phyloP scores from a whole-genome alignment of 37 sponge, comb jelly and placozoan species.

The Haliclona indistincta region DNA sequence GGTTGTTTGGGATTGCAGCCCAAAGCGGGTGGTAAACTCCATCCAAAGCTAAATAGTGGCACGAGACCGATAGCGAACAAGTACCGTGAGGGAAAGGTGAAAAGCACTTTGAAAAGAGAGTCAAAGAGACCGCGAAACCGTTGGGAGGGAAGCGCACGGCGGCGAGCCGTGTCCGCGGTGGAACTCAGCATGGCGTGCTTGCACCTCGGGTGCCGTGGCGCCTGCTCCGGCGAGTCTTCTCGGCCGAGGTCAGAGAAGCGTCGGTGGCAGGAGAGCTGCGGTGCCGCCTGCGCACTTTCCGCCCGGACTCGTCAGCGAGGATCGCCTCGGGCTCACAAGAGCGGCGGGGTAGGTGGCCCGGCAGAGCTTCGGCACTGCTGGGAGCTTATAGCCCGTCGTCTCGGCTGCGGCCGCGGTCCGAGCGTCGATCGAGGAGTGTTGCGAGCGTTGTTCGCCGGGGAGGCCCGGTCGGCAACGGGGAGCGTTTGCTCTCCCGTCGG shows the following conservation, averaged over 20 bases:
- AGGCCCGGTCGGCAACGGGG: conserved; percentile 3
- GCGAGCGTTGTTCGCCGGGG: conserved; percentile 10
- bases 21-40: conserved; percentile 85
- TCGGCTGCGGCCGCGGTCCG: too few species aligned
- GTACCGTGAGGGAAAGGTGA: background rate
- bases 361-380: background rate
- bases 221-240: background rate
- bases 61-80: conserved; percentile 33
- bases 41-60: conserved; percentile 61
- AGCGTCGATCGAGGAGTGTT: conserved; percentile 16
- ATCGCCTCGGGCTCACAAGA: conserved; percentile 17
- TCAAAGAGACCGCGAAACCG: too few species aligned
- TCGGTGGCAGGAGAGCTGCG: too few species aligned
- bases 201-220: conserved; percentile 28
- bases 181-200: background rate
- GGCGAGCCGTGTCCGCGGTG: background rate
- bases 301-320: conserved; percentile 22
- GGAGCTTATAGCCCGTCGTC: conserved; percentile 14
- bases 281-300: conserved; percentile 4
- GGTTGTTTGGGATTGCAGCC: conserved; percentile 89
- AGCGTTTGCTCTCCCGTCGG: conserved; percentile 40
- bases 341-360: conserved; percentile 36
- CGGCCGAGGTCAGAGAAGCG: conserved; percentile 9
- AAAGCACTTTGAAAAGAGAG: background rate
- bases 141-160: background rate